Base-by-base conservation (phyloP, 35 echinoderm and acorn worm species). In the Heliocidaris erythrogramma region DNA sequence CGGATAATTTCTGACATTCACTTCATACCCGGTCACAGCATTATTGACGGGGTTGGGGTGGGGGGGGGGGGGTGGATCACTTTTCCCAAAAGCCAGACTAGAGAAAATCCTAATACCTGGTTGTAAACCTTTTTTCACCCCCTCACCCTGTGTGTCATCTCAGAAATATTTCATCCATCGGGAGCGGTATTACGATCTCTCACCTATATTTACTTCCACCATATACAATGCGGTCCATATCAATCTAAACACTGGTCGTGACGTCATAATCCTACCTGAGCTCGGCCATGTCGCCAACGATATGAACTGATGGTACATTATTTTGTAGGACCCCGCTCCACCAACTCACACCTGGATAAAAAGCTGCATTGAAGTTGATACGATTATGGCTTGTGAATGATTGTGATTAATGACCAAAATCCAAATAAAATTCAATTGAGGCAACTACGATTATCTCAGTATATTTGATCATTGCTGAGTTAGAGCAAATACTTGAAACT, bases 131-230 rank as follows among this genome's bases (percentile, higher is more conserved):
- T 78, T 78, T 27, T 78, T 78, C 65, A 78, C 65, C 65, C 65
- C 65, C 27, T 78, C 65, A 78, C 14, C 47, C 31, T 48, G 87
- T 89, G 87, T 89, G 87, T 89, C 87, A 89, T 89, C 87, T 48
- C 1, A 32, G 31, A 89, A 48, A 89, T 89, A 89, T 89, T 89
- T 48, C 31, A 48, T 48, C 31, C 87, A 48, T 48, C 87, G 87
- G 87, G 87, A 89, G 11, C 12, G 87, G 87, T 89, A 89, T 89
- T 89, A 89, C 47, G 31, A 32, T 48, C 31, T 89, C 87, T 48
- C 87, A 89, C 87, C 87, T 89, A 47, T 89, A 89, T 89, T 89
- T 89, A 89, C 87, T 89, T 89, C 87, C 14, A 48, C 14, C 87
- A 89, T 89, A 89, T 89, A 89, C 87, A 89, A 89, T 17, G 31